These are phyloP conservation scores for Theristus sp. DNA, from an alignment of 2,888 invertebrate species.

Conservation along the genomic window DNA sequence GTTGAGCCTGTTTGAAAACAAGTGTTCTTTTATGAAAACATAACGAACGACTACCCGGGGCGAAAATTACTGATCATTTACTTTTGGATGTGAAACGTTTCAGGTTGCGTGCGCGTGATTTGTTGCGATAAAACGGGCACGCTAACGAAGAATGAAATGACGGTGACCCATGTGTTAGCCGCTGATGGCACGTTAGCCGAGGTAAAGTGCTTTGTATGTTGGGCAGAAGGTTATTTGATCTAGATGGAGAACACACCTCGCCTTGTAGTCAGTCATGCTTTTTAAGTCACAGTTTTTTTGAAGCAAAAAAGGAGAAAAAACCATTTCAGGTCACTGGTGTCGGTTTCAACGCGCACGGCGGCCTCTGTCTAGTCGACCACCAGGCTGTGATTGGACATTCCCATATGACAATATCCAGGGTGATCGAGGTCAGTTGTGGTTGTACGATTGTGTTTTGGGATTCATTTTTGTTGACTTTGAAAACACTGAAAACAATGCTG, in stretches of 20 bases:
- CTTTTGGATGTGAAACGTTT: conserved; percentile 9
- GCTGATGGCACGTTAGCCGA: conserved; percentile 79
- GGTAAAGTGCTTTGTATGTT: conserved; percentile 33
- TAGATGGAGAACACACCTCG: too few species aligned
- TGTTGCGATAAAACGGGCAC: conserved; percentile 99
- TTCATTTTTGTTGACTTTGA: too few species aligned
- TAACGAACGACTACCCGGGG: too few species aligned
- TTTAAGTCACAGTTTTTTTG: too few species aligned
- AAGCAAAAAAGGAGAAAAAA: too few species aligned
- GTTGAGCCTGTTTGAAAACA: too few species aligned
- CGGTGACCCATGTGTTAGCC: conserved; percentile 78
- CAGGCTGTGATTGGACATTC: conserved; percentile 19
- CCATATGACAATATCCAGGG: conserved; percentile 38
- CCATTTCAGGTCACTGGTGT: conserved; percentile 51
- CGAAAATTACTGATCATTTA: too few species aligned
- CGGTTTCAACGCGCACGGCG: conserved; percentile 71
- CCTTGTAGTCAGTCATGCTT: too few species aligned
- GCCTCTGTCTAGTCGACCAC: conserved; percentile 40
- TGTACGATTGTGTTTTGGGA: too few species aligned
- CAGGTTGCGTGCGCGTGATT: conserved; percentile 64
- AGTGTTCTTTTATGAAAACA: too few species aligned
- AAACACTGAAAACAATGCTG: too few species aligned
- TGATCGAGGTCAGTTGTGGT: conserved; percentile 54
- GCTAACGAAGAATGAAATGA: conserved; percentile 97
- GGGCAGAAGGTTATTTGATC: too few species aligned